These are phyloP conservation scores for Burhinus oedicnemus DNA, from an alignment of 2,113 vertebrate species.

Conservation along the genomic window DNA sequence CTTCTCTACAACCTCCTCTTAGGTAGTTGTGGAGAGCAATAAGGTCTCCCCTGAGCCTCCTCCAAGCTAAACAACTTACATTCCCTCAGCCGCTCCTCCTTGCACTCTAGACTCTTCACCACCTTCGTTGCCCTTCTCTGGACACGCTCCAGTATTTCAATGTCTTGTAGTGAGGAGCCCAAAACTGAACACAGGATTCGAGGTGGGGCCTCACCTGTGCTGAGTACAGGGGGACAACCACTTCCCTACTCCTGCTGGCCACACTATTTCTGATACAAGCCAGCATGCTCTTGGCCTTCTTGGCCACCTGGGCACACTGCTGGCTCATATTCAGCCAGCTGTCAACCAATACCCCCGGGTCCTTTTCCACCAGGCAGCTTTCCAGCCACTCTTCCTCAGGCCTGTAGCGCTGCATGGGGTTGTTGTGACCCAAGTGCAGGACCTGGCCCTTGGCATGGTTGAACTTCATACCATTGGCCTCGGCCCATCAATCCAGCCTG, in stretches of 20 bases:
- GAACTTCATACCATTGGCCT: not conserved
- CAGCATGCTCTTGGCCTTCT: not conserved
- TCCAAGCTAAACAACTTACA: not conserved
- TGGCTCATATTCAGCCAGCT: not conserved
- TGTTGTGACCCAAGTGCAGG: not conserved
- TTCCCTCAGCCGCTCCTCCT: not conserved
- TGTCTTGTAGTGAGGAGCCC: not conserved
- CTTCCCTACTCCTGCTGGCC: not conserved
- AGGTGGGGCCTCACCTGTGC: not conserved
- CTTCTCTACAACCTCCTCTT: not conserved
- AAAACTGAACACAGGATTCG: not conserved
- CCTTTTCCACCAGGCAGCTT: not conserved
- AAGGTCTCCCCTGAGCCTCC: not conserved
- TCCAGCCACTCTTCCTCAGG: not conserved
- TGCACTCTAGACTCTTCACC: not conserved
- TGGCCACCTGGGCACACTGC: not conserved
- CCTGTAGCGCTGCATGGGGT: not conserved
- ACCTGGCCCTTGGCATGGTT: not conserved
- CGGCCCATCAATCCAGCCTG: not conserved
- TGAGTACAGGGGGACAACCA: not conserved
- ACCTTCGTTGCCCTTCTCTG: not conserved
- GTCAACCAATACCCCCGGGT: not conserved
- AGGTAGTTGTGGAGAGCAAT: not conserved
- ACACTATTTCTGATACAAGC: not conserved
- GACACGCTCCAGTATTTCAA: not conserved